phyloP scores from a whole-genome alignment of 2,113 vertebrate species.

The Myotis brandtii region DNA sequence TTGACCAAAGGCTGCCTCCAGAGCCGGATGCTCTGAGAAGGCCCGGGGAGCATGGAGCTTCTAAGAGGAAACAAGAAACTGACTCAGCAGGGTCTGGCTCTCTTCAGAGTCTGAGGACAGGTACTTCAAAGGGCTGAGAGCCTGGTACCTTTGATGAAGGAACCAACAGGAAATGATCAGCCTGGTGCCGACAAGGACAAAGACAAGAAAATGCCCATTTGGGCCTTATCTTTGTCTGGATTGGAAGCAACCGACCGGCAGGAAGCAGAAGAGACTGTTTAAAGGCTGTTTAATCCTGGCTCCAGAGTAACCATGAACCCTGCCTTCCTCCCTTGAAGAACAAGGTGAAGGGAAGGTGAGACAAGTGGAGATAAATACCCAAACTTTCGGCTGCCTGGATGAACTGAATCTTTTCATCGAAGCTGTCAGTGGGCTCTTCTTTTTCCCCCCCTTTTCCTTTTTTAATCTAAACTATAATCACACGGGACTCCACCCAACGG shows the following conservation, averaged over 20 bases:
- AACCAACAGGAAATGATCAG: slow-evolving; percentile 67
- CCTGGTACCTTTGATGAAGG: slow-evolving; percentile 64
- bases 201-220: slow-evolving; percentile 56
- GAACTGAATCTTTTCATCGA: slow-evolving; percentile 49
- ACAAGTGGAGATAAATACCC: slow-evolving; percentile 64
- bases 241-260: neutral
- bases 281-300: slow-evolving; percentile 55
- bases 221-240: slow-evolving; percentile 47
- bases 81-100: slow-evolving; percentile 38
- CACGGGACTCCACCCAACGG: slow-evolving; percentile 59
- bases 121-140: slow-evolving; percentile 53
- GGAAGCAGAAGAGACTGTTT: slow-evolving; percentile 57
- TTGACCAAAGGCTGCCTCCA: neutral
- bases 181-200: slow-evolving; percentile 14
- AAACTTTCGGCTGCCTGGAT: slow-evolving; percentile 50
- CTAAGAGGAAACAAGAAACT: slow-evolving; percentile 40
- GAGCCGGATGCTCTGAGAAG: slow-evolving; percentile 6
- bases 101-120: slow-evolving; percentile 52
- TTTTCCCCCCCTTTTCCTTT: slow-evolving; percentile 29
- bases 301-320: neutral
- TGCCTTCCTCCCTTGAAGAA: slow-evolving; percentile 54
- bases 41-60: slow-evolving; percentile 10
- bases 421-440: slow-evolving; percentile 39
- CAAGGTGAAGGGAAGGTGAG: slow-evolving; percentile 53
- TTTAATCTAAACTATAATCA: slow-evolving; percentile 49